Percentiles rank a stretch among this genome's conserved stretches.
These are phyloP conservation scores for Elmis aenea DNA, from an alignment of 2,888 invertebrate species.

Conservation along the genomic window DNA sequence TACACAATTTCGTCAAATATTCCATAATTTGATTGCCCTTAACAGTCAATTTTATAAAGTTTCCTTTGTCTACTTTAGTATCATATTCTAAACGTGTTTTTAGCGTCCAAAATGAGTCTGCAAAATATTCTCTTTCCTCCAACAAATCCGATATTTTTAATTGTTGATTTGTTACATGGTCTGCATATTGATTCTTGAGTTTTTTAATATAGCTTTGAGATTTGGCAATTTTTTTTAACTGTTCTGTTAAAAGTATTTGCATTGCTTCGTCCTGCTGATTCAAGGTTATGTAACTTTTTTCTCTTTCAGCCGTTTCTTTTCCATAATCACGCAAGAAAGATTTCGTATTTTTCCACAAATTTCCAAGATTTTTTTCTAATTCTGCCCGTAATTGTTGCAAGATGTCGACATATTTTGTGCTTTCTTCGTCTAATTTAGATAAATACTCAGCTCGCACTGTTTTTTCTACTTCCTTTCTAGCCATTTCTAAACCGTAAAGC, in stretches of 20 bases:
- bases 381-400: constrained; percentile 30
- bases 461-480: constrained; percentile 35
- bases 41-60: constrained; percentile 58
- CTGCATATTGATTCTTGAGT: constrained; percentile 27
- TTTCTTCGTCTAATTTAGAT: constrained; percentile 38
- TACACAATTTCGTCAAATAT: constrained; percentile 51
- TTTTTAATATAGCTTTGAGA: constrained; percentile 28
- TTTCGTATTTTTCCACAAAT: constrained; percentile 32
- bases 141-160: constrained; percentile 29
- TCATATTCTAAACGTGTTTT: constrained; percentile 53
- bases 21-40: constrained; percentile 55
- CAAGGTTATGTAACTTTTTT: constrained; percentile 30
- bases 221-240: constrained; percentile 28
- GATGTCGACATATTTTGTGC: constrained; percentile 29
- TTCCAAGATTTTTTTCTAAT: constrained; percentile 30
- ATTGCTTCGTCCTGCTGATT: constrained; percentile 32
- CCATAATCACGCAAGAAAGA: constrained; percentile 26
- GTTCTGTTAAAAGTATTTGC: constrained; percentile 25
- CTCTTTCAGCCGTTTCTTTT: constrained; percentile 18
- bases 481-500: constrained; percentile 51
- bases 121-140: constrained; percentile 42
- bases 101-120: constrained; percentile 36
- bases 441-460: constrained; percentile 37
- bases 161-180: constrained; percentile 18
- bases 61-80: constrained; percentile 49